Base-by-base conservation (phyloP, 2,888 invertebrate genomes). In the Spicauda simplicius region DNA sequence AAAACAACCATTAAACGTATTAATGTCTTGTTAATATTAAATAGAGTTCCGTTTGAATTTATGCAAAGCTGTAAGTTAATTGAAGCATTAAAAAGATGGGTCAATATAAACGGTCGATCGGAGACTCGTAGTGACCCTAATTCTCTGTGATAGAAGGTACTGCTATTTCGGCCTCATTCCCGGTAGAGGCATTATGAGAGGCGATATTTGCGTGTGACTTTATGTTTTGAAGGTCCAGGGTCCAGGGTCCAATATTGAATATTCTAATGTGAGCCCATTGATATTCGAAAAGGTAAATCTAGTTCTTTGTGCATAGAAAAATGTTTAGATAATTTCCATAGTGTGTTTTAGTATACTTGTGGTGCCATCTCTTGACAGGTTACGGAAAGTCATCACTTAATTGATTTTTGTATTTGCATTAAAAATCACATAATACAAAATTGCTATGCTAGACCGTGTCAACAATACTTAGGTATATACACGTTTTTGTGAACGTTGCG, bases 51-150 rank as follows among this genome's bases (percentile, higher is more conserved):
- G 18, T 50, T n/a, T 50, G 61, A 33, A 61, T 61, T 61, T 61
- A 53, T 61, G 53, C 37, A 61, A 53, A 61, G 37, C 37, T 53
- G 53, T 16, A n/a, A 53, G 37, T 37, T 37, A 61, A 61, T 53
- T 61, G 18, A 16, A 33, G 37, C 61, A 33, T 60, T 50, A 60
- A 50, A 60, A 60, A 50, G 50, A 53, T 61, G 52, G 52, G 61
- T 53, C 61, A 61, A 61, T 61, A 61, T 48, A 60, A 52, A 52
- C 60, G 50, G 48, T 60, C 50, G 60, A 52, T 60, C 33, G 30
- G 37, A 33, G 60, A 52, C 50, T 52, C 52, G 18, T 12, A 50
- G 14, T 30, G 48, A 59, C 52, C 61, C 52, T 30, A 55, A 55
- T 50, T 50, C 50, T 50, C 18, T 50, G 18, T n/a, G 50, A 50